Conservation (phyloP, 1,140 invertebrate species). For the Cotesia typhae region DNA sequence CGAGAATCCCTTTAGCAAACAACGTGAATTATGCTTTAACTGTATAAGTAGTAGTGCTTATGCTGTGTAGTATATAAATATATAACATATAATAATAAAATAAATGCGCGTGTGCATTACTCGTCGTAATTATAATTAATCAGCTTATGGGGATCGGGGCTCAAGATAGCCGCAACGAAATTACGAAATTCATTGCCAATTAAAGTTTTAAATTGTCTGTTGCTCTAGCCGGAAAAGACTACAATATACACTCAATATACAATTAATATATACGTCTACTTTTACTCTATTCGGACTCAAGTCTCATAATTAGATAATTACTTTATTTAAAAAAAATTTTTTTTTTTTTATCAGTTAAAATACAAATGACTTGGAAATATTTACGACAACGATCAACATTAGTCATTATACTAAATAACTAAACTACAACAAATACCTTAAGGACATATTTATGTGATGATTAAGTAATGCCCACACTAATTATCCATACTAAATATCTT, state of each 20-base stretch:
- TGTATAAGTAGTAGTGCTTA: not conserved
- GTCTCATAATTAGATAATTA: too few relatives aligned
- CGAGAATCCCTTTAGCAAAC: slow-evolving; percentile 47
- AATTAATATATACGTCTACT: not conserved
- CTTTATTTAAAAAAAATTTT: too few relatives aligned
- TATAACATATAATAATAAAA: slow-evolving; percentile 3
- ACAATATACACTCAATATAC: slow-evolving; percentile 5
- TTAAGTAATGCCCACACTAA: too few relatives aligned
- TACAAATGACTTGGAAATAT: too few relatives aligned
- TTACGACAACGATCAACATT: too few relatives aligned
- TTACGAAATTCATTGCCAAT: slow-evolving; percentile 44
- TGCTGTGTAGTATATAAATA: slow-evolving; percentile 18
- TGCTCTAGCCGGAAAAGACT: slow-evolving; percentile 21
- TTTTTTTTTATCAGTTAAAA: too few relatives aligned
- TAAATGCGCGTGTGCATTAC: slow-evolving; percentile 11
- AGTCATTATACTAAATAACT: too few relatives aligned
- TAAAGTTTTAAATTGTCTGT: slow-evolving; percentile 32
- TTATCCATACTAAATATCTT: too few relatives aligned
- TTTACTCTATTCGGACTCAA: too few relatives aligned
- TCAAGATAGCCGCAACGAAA: slow-evolving; percentile 35
- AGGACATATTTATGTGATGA: too few relatives aligned
- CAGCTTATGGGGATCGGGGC: slow-evolving; percentile 10
- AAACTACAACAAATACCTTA: too few relatives aligned
- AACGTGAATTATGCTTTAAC: slow-evolving; percentile 21
- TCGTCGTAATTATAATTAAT: slow-evolving; percentile 38